Conservation (phyloP, 2,888 invertebrate genomes). For the Hemithea aestivaria region DNA sequence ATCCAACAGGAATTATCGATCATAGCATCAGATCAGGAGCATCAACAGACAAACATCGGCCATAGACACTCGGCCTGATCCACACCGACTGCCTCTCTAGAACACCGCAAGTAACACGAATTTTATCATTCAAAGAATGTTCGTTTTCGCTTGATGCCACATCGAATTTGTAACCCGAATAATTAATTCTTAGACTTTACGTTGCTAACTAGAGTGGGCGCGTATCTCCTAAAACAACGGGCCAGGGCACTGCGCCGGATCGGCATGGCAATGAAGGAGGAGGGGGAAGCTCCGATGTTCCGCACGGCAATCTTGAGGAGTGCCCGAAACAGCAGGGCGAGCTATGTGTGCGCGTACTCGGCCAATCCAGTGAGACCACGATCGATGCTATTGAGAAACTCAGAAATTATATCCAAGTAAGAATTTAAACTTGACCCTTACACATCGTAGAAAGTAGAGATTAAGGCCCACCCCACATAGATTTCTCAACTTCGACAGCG, state of each 20-base stretch:
- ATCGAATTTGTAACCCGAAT: slow-evolving; percentile 27
- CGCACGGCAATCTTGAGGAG: slow-evolving; percentile 5
- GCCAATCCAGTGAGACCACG: slow-evolving; percentile 51
- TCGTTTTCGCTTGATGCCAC: not conserved
- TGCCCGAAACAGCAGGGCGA: slow-evolving; percentile 20
- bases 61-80: no score
- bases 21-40: no score
- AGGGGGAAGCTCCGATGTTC: slow-evolving; percentile 12
- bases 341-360: slow-evolving; percentile 38
- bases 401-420: slow-evolving; percentile 50
- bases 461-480: no score
- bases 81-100: no score
- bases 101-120: no score
- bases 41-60: no score
- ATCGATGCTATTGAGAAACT: slow-evolving; percentile 57
- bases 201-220: slow-evolving; percentile 65
- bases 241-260: slow-evolving; percentile 34
- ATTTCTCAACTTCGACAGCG: no score
- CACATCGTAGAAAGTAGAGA: no score
- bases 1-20: no score
- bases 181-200: slow-evolving; percentile 36
- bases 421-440: slow-evolving; percentile 3
- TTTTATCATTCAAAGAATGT: no score
- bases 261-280: slow-evolving; percentile 21
- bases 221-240: slow-evolving; percentile 33